Evolutionary conservation across 2,797 vertebrate genomes (phyloP), one percentile per base, ranked within the genome.

Genomic region (Esox masquinongy): DNA sequence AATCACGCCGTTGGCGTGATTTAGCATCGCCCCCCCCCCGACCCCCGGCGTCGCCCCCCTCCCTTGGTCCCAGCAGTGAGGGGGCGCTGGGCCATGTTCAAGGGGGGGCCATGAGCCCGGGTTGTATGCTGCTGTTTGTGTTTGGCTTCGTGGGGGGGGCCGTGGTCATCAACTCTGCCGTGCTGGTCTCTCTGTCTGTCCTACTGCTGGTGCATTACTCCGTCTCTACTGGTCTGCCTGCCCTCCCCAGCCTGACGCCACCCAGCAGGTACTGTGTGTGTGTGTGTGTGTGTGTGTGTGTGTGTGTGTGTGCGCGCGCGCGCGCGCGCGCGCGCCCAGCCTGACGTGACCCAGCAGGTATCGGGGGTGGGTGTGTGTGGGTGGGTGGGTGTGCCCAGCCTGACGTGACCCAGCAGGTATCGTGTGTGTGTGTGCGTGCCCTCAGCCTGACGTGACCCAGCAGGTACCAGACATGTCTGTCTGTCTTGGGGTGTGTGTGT

Each of bases 111-210:
- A 99, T 99, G 98, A 98, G 94, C 95, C 97, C 97, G 84, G 95
- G 97, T 89, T 97, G 97, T 94, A 97, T 99, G 97, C 96, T 99
- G 94, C 96, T 99, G 85, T 97, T 99, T 95, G 96, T 99, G 92
- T 99, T 99, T 93, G 98, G 98, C 95, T 99, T 99, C 79, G 96
- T 99, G 84, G 98, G 98, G 85, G 98, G 98, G 91, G 98, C 97
- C 81, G 97, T 99, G 94, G 97, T 99, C 92, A 96, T 99, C 96
- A 99, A 99, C 91, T 99, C 98, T 2, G 97, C 97, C 34, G 94
- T 99, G 79, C 90, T 99, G 90, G 97, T 99, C 0, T 99, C 98
- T 77, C 96, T 99, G 75, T 99, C 97, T 0, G 98, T 99, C 78
- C 93, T 99, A 94, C 95, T 99, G 91, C 95, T 99, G 81, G 97